These are phyloP conservation scores for Drosophila nigritarsus DNA, from an alignment of 2,888 invertebrate species.

Conservation along the genomic window DNA sequence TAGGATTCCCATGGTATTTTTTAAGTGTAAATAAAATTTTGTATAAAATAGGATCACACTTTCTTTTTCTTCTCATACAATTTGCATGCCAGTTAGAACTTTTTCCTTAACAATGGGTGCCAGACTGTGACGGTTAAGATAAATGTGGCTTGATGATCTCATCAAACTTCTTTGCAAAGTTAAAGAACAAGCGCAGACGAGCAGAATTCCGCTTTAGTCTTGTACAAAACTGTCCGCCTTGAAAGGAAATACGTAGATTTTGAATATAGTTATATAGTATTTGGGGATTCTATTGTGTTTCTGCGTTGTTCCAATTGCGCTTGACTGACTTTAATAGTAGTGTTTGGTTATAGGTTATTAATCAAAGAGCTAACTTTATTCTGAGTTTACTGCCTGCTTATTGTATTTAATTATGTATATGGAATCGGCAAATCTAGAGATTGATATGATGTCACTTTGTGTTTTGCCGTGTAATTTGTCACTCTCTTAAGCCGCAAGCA, in stretches of 20 bases:
- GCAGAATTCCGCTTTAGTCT: constrained; percentile 66
- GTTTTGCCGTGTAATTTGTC: constrained; percentile 62
- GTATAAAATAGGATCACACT: neutral
- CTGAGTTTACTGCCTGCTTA: constrained; percentile 37
- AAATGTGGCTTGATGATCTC: constrained; percentile 57
- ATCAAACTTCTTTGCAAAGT: constrained; percentile 36
- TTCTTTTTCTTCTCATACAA: neutral
- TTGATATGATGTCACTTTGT: constrained; percentile 68
- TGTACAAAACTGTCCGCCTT: constrained; percentile 34
- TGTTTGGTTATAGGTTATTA: constrained; percentile 61
- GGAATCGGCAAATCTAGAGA: constrained; percentile 47
- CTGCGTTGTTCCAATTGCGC: constrained; percentile 76
- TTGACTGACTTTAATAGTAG: constrained; percentile 74
- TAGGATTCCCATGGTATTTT: neutral
- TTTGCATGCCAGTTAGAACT: neutral
- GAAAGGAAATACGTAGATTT: constrained; percentile 62
- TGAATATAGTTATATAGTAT: constrained; percentile 14
- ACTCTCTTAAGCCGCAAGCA: constrained; percentile 55
- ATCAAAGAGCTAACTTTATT: constrained; percentile 54
- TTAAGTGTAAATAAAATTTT: too few species aligned
- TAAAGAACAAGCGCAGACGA: constrained; percentile 51
- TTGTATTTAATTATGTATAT: constrained; percentile 68
- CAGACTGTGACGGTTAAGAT: constrained; percentile 10
- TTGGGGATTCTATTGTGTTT: constrained; percentile 32
- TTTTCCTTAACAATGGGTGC: neutral